Conservation (phyloP, 2,797 vertebrate species). For the Sarcophilus harrisii region DNA sequence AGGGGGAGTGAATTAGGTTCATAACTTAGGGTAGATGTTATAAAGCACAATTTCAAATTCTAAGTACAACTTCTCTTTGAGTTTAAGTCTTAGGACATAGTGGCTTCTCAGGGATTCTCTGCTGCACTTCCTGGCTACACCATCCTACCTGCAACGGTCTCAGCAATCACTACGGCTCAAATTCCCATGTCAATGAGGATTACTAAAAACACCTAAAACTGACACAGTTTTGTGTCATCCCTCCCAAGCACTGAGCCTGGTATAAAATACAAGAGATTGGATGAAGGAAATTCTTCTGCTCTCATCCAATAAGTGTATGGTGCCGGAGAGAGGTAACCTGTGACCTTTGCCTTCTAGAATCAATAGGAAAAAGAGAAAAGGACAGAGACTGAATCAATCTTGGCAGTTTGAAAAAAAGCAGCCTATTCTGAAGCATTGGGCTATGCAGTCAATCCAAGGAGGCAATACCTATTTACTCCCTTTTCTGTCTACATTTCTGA, state of each 20-base stretch:
- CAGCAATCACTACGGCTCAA: too few species aligned
- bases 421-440: not conserved
- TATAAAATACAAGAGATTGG: not conserved
- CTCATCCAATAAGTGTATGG: not conserved
- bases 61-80: not conserved
- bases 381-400: not conserved
- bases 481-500: not conserved
- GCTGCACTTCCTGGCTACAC: not conserved
- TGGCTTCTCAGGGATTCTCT: not conserved
- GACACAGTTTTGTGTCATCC: not conserved
- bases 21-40: not conserved
- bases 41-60: not conserved
- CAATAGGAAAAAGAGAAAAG: not conserved
- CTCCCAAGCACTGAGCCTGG: not conserved
- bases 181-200: not conserved
- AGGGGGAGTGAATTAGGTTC: too few species aligned
- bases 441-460: not conserved
- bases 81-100: not conserved
- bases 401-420: not conserved
- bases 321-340: not conserved
- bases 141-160: not conserved
- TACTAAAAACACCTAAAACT: not conserved
- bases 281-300: not conserved
- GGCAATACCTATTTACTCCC: too few species aligned
- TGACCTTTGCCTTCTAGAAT: not conserved